Base-by-base conservation (phyloP, 2,797 vertebrate genomes). In the Arnoldichthys spilopterus region DNA sequence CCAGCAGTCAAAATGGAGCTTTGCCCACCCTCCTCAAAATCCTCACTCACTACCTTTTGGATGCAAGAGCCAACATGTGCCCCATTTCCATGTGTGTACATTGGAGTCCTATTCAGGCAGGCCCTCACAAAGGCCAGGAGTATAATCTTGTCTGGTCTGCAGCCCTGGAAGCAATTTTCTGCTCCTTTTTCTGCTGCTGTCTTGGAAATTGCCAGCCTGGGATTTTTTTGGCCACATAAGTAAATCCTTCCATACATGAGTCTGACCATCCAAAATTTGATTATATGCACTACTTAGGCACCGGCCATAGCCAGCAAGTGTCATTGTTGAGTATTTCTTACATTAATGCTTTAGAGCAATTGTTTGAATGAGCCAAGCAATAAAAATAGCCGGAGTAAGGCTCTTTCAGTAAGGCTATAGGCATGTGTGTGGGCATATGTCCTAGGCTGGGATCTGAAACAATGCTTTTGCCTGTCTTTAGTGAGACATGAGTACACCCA, bases 141-240 rank as follows among this genome's bases (percentile, higher is more conserved):
- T 93, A 93, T 93, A 94, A 94, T 92, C 93, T 94, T 92, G 92
- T 94, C 93, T 93, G 90, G 93, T 92, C 87, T 92, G 91, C 92
- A 93, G 92, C 90, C 89, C 88, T 91, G 90, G 89, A 92, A 94
- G 92, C 91, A 94, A 94, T 94, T 95, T 95, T 95, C 92, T 93
- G 91, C 92, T 91, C 90, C 91, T 93, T 92, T 85, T 93, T 93
- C 91, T 90, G 89, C 91, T 91, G 86, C 91, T 94, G 92, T 90
- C 92, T 92, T 93, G 90, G 91, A 93, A 89, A 91, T 92, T 92
- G 94, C 92, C 92, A 93, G 91, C 88, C 90, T 90, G 93, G 90
- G 54, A 40, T 85, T 90, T 90, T 94, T 94, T 95, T 94, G 92
- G 93, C 93, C 88, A 89, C 92, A 92, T 67, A 88, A 91, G 91